A percentile compares a stretch with the other conserved stretches of the same genome.
These are phyloP conservation scores for Coracopsis vasa DNA, from an alignment of 2,113 vertebrate species.

Conservation along the genomic window DNA sequence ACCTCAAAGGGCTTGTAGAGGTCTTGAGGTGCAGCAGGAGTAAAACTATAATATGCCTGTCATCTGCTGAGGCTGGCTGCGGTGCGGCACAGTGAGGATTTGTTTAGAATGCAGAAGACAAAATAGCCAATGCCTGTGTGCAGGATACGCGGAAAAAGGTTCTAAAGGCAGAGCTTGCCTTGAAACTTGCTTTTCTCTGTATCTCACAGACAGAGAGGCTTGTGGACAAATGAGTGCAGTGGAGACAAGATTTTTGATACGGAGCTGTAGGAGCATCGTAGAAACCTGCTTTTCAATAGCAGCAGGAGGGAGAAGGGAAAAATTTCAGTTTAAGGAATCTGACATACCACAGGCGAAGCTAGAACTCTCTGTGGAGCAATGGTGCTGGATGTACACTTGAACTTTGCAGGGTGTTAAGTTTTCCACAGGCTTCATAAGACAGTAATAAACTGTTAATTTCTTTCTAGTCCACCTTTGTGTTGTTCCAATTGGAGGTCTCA, in stretches of 20 bases:
- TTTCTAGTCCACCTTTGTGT: accelerated
- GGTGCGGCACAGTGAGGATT: accelerated
- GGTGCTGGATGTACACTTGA: neutral
- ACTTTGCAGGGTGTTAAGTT: neutral
- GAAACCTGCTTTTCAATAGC: neutral
- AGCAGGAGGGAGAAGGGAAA: accelerated
- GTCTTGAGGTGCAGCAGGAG: accelerated
- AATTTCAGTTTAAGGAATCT: neutral
- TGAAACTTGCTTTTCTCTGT: neutral
- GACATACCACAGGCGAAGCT: accelerated
- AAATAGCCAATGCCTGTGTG: neutral
- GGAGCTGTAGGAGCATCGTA: neutral
- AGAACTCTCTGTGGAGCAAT: neutral
- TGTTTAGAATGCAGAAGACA: neutral
- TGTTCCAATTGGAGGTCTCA: neutral
- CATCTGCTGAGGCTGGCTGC: neutral
- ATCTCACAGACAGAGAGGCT: neutral
- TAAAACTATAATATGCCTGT: neutral
- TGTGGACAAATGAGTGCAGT: neutral
- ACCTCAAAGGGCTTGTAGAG: accelerated
- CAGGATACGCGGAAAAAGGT: neutral
- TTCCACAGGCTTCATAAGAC: neutral
- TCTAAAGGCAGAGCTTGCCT: neutral
- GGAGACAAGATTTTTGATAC: neutral
- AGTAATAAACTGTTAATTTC: neutral